phyloP scores from a whole-genome alignment of 2,113 vertebrate species.

The Hyla sarda region DNA sequence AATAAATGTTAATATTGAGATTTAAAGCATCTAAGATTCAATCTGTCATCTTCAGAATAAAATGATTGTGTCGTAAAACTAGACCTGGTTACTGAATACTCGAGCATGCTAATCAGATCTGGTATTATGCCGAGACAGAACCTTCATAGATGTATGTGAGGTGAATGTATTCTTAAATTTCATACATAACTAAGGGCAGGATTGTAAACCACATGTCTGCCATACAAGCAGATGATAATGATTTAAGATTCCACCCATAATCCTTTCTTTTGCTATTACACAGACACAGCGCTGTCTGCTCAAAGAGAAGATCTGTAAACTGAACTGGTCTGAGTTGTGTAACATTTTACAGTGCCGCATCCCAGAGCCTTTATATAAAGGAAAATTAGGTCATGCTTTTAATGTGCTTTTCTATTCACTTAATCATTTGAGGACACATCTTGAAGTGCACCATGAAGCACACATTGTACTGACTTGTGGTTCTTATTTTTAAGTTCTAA shows the following conservation, averaged over 20 bases:
- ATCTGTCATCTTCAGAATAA: neutral
- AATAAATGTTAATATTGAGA: too few relatives aligned
- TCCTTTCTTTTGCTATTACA: conserved; percentile 39
- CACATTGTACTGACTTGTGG: neutral
- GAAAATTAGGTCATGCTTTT: conserved; percentile 47
- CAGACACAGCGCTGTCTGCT: conserved; percentile 38
- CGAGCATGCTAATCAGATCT: neutral
- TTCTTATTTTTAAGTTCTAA: neutral
- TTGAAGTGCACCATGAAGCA: neutral
- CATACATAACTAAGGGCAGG: conserved; percentile 21
- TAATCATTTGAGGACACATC: conserved; percentile 20
- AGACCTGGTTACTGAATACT: neutral
- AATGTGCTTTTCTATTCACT: conserved; percentile 46
- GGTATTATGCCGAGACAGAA: neutral
- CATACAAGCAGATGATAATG: conserved; percentile 23
- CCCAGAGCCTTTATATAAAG: conserved; percentile 28
- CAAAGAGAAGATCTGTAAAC: conserved; percentile 36
- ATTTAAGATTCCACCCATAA: conserved; percentile 43
- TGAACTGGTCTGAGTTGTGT: conserved; percentile 25
- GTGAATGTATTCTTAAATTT: conserved; percentile 10
- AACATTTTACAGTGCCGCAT: conserved; percentile 28
- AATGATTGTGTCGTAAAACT: neutral
- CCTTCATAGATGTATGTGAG: neutral
- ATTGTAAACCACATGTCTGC: conserved; percentile 40
- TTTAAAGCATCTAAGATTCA: neutral